phyloP scores from a whole-genome alignment of 1,140 invertebrate genomes.

The Drosophila asahinai region DNA sequence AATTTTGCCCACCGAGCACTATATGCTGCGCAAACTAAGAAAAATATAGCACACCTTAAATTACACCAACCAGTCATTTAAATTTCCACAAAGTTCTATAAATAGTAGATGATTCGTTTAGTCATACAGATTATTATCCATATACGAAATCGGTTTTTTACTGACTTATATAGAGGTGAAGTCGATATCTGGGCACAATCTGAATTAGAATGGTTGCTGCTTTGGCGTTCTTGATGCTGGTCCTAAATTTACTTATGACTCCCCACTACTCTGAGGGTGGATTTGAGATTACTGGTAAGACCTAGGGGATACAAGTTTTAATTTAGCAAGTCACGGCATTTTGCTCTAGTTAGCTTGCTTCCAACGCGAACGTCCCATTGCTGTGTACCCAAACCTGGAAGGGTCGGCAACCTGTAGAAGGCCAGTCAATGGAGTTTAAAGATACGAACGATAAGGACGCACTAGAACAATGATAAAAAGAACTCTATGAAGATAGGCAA shows the following conservation, averaged over 20 bases:
- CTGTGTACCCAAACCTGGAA: neutral
- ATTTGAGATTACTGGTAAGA: neutral
- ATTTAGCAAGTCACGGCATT: too few relatives aligned
- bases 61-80: neutral
- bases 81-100: neutral
- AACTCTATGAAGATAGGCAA: too few relatives aligned
- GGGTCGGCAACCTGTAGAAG: neutral
- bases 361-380: neutral
- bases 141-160: too few relatives aligned
- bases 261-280: neutral
- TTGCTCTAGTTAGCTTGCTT: too few relatives aligned
- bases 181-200: too few relatives aligned
- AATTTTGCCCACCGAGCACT: neutral
- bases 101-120: too few relatives aligned
- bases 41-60: neutral
- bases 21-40: neutral
- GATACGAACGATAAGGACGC: too few relatives aligned
- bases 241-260: neutral
- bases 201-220: neutral
- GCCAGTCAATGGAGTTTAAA: too few relatives aligned
- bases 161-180: too few relatives aligned
- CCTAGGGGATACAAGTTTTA: too few relatives aligned
- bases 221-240: neutral
- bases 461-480: too few relatives aligned
- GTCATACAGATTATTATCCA: too few relatives aligned